Base-by-base conservation (phyloP, 1,140 invertebrate genomes). In the Zaprionus camerounensis region DNA sequence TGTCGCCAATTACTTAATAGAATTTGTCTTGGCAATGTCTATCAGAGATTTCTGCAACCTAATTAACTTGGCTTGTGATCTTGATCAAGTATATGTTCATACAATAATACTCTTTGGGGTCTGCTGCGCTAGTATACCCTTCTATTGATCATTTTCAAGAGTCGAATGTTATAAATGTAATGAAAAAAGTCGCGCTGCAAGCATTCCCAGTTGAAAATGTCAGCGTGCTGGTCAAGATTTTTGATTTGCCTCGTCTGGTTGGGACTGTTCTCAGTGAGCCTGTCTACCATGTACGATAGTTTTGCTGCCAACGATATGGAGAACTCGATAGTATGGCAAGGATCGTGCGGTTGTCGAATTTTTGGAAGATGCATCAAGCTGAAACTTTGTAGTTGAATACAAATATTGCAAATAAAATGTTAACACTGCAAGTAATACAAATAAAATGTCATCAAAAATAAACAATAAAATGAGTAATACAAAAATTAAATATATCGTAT, bases 341-440 rank as follows among this genome's bases (percentile, higher is more conserved):
- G 59, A 62, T n/a, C n/a, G n/a, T 62, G 59, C 41, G 5, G n/a
- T 17, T 62, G 59, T 15, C 59, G 59, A 4, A 1, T 28, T 7
- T 62, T 62, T 31, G 59, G 41, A 41, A 46, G 17, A 49, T 62
- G 59, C 46, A 1, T 46, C n/a, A 9, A 22, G 2, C n/a, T 17
- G 2, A 46, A 3, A 15, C 5, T 46, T 11, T 62, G 59, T 12
- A 7, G 26, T 44, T 24, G 13, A 46, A 44, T 41, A 17, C 6
- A 44, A 4, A 44, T 41, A 46, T 9, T 44, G 1, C 13, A 49
- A 61, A 44, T 61, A 24, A 44, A 28, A 31, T 17, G 5, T 62
- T 5, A n/a, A 17, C 24, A 20, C 34, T 22, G 5, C 13, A 36
- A 58, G 20, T 6, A 6, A 26, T 3, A 59, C 9, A 41, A 59